A percentile compares a stretch with the other conserved stretches of the same genome.
Conservation (phyloP, 1,140 invertebrate species). For the Popillia japonica region DNA sequence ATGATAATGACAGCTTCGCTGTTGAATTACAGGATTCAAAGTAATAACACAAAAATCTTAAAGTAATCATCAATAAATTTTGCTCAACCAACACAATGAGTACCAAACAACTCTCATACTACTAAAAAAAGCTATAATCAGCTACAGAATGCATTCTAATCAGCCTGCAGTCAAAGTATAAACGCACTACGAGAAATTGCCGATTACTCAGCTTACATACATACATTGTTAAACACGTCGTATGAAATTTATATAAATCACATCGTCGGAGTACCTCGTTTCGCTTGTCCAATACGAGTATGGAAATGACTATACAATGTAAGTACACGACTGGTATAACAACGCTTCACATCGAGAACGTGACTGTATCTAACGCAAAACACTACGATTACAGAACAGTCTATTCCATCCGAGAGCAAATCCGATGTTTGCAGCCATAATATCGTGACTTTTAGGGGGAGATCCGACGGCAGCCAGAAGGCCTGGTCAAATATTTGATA, state of each 20-base stretch:
- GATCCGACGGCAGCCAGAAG: slow-evolving; percentile 25
- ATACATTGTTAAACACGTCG: neutral
- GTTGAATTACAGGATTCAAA: too few relatives aligned
- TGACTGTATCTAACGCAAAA: neutral
- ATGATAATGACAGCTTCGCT: too few relatives aligned
- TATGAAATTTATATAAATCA: slow-evolving; percentile 28
- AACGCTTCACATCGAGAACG: neutral
- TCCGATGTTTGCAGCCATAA: slow-evolving; percentile 22
- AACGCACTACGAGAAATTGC: neutral
- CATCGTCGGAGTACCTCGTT: slow-evolving; percentile 22
- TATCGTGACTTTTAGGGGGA: neutral
- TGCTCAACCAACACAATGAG: too few relatives aligned
- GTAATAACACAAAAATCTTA: too few relatives aligned
- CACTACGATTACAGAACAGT: neutral
- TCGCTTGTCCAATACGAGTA: slow-evolving; percentile 22
- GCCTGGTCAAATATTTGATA: slow-evolving; percentile 33
- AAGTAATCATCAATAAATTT: neutral
- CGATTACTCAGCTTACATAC: neutral
- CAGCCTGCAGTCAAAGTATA: neutral
- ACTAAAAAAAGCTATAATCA: too few relatives aligned
- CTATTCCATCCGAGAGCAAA: neutral
- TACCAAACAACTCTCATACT: too few relatives aligned
- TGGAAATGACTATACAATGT: slow-evolving; percentile 7
- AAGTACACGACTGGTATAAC: slow-evolving; percentile 16
- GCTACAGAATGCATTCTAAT: too few relatives aligned